Evolutionary conservation across 2,797 vertebrate species (phyloP).

Genomic region (Hydrolagus colliei): DNA sequence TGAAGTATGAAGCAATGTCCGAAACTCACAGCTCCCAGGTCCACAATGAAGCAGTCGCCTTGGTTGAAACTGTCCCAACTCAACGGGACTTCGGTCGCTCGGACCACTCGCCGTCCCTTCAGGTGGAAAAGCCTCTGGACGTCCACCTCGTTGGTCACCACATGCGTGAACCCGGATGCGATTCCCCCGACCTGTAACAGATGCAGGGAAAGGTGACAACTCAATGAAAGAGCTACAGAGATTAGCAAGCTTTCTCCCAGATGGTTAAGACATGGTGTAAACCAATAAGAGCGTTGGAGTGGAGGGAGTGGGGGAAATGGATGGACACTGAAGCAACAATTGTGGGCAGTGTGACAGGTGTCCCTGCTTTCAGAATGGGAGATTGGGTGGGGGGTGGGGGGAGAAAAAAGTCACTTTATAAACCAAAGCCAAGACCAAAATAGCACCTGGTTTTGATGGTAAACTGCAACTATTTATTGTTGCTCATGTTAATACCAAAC

Average conservation of each 20-base stretch:
- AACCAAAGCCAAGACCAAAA: neutral
- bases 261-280: too few species aligned
- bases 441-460: too few species aligned
- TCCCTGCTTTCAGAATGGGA: conserved; percentile 29
- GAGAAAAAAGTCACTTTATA: conserved; percentile 1
- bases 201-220: too few species aligned
- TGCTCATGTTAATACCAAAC: neutral
- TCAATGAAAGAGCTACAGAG: too few species aligned
- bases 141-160: conserved; percentile 84
- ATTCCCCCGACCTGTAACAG: conserved; percentile 77
- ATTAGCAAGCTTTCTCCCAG: too few species aligned
- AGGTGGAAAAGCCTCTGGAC: conserved; percentile 86
- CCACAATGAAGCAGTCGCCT: conserved; percentile 94
- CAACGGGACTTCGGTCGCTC: conserved; percentile 83
- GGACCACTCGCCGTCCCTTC: conserved; percentile 72
- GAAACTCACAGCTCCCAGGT: conserved; percentile 79
- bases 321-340: too few species aligned
- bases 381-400: conserved; percentile 35
- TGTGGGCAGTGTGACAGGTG: too few species aligned
- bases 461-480: neutral
- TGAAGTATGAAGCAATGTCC: too few species aligned
- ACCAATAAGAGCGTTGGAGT: too few species aligned
- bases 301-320: too few species aligned
- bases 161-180: conserved; percentile 90
- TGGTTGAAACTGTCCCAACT: conserved; percentile 94